Evolutionary conservation across 92 coral and sea anemone genomes (phyloP).

Genomic region (Epizoanthus stellaris): DNA sequence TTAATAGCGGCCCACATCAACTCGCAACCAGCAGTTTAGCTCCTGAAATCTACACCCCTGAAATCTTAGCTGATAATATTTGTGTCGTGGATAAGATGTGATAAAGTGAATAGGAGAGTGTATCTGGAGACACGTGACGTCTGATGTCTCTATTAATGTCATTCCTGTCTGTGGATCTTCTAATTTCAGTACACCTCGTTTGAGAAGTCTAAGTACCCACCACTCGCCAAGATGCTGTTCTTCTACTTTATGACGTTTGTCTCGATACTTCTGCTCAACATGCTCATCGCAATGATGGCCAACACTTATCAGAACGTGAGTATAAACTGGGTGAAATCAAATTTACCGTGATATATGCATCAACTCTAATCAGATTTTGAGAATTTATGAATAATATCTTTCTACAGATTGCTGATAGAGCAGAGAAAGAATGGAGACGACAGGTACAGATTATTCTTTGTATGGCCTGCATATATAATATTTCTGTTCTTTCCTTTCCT

Average conservation of each 20-base stretch:
- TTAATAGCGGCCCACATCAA: no score
- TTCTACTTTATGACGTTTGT: constrained; percentile 89
- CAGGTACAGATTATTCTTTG: constrained; percentile 57
- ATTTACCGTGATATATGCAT: no score
- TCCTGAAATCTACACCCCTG: no score
- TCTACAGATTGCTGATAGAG: constrained; percentile 77
- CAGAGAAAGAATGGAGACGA: constrained; percentile 92
- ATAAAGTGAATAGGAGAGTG: no score
- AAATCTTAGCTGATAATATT: no score
- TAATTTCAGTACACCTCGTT: constrained; percentile 65
- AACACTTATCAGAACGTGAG: constrained; percentile 90
- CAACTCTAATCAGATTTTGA: no score
- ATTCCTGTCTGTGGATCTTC: neutral
- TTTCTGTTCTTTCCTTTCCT: no score
- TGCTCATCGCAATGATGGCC: constrained; percentile 96
- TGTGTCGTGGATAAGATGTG: no score
- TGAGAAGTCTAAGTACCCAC: constrained; percentile 70
- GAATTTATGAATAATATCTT: neutral
- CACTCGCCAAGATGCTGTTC: constrained; percentile 74
- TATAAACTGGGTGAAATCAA: neutral
- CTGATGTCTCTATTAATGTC: neutral
- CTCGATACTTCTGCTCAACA: constrained; percentile 79
- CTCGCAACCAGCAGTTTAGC: no score
- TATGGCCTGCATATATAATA: no score
- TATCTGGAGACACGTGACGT: no score